Base-by-base conservation (phyloP, 2,113 vertebrate genomes). In the Scartelaos histophorus region DNA sequence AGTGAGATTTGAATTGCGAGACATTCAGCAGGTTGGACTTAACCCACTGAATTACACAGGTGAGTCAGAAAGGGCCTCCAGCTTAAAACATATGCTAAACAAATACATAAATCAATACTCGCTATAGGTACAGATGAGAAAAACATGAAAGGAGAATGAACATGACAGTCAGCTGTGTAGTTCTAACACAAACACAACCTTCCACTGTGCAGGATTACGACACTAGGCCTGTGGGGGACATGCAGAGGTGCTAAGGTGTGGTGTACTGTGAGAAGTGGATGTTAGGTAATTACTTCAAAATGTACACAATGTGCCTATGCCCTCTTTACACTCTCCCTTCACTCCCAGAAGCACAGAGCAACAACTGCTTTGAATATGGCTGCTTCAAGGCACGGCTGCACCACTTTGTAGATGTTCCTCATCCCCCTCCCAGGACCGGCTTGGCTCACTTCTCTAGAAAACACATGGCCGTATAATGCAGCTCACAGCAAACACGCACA, bases 361-460 rank as follows among this genome's bases (percentile, higher is more conserved):
- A 79, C 64, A 73, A 79, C 73, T 79, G 38, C 76, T 87, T 88
- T 86, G 77, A 80, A 87, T 0, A 0, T 58, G 67, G 5, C 3
- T 80, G 76, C 88, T 84, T 80, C 74, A 87, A 88, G 84, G 87
- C 82, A 68, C 67, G 21, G 66, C 81, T 49, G 68, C 64, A 73
- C 74, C 60, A 74, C 79, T 88, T 93, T 58, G 66, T 81, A 85
- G 88, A 87, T 78, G 85, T 90, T 85, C 86, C 78, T 81, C 47
- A 80, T 74, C 84, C 76, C 65, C 60, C 22, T 13, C 65, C 62
- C 16, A 83, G 88, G 78, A 84, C 70, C 72, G 12, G 3, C 74
- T 82, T 68, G 25, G 66, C 84, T 83, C 58, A 65, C 82, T 81
- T 75, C 74, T 67, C 69, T 60, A 25, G 61, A 66, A 80, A 82